Percentiles rank a stretch among this genome's conserved stretches.
These are phyloP conservation scores for Trachops cirrhosus DNA, from an alignment of 2,797 vertebrate genomes.

Conservation along the genomic window DNA sequence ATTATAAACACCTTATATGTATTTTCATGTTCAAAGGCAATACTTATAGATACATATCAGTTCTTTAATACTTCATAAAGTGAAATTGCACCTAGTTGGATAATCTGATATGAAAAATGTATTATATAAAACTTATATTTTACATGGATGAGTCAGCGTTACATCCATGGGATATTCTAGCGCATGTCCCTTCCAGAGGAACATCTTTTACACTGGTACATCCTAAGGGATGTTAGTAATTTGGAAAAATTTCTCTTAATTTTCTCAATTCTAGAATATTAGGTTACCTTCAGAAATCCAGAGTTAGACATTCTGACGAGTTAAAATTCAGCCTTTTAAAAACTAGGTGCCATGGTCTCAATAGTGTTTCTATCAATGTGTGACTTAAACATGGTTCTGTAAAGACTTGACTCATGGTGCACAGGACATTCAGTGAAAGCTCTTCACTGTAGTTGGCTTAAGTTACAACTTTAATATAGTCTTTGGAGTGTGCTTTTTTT, in stretches of 20 bases:
- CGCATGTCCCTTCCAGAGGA: neutral
- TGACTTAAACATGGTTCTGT: slow-evolving; percentile 23
- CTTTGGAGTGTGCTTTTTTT: slow-evolving; percentile 60
- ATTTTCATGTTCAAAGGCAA: neutral
- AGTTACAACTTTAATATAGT: slow-evolving; percentile 74
- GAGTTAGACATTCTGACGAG: neutral
- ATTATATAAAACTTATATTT: neutral
- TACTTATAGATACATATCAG: neutral
- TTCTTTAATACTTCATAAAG: neutral
- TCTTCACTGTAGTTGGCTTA: slow-evolving; percentile 54
- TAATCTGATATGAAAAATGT: neutral
- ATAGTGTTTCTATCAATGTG: neutral
- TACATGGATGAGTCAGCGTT: neutral
- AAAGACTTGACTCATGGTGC: slow-evolving; percentile 55
- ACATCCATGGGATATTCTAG: neutral
- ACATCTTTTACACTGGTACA: neutral
- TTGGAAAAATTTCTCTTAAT: neutral
- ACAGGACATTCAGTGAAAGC: slow-evolving; percentile 48
- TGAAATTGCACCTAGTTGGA: neutral
- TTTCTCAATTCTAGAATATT: neutral
- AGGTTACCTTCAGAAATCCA: neutral
- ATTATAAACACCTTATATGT: neutral
- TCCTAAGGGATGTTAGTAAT: neutral
- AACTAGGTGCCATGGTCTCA: neutral
- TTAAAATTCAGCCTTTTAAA: neutral